phyloP scores from a whole-genome alignment of 2,888 invertebrate species.

The Lampropteryx suffumata region DNA sequence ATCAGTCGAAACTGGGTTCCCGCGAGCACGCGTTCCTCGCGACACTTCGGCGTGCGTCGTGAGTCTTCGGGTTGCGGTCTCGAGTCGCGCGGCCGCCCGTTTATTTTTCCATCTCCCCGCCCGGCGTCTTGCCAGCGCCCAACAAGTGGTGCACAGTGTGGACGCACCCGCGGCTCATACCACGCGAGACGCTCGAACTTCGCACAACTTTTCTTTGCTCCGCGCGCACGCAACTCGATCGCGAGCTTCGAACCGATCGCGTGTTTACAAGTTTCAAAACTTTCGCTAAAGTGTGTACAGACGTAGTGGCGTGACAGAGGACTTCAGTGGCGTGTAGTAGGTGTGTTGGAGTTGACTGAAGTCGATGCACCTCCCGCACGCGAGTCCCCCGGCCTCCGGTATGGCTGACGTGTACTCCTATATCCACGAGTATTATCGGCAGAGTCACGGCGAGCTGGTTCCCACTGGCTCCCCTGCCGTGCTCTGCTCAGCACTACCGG shows the following conservation, averaged over 20 bases:
- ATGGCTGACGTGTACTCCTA: conserved; percentile 90
- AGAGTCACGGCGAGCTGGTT: conserved; percentile 96
- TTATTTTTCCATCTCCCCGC: conserved; percentile 76
- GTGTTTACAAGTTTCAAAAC: conserved; percentile 68
- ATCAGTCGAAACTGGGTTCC: conserved; percentile 82
- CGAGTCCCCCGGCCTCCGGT: conserved; percentile 80
- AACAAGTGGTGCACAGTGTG: conserved; percentile 75
- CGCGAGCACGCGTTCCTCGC: conserved; percentile 74
- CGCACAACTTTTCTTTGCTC: conserved; percentile 70
- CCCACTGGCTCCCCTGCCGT: conserved; percentile 98
- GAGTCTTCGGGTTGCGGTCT: conserved; percentile 79
- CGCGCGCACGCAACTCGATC: conserved; percentile 62
- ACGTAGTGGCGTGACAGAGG: conserved; percentile 64
- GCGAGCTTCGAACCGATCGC: conserved; percentile 54
- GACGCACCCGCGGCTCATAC: conserved; percentile 62
- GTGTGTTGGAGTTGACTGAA: conserved; percentile 64
- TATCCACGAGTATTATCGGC: conserved; percentile 90
- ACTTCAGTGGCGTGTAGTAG: conserved; percentile 72
- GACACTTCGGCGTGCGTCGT: conserved; percentile 76
- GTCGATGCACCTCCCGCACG: conserved; percentile 87
- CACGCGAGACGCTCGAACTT: conserved; percentile 75
- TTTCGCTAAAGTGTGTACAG: conserved; percentile 64
- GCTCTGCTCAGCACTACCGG: conserved; percentile 95
- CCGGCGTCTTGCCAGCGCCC: conserved; percentile 77
- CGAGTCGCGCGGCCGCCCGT: conserved; percentile 62